Evolutionary conservation across 2,888 invertebrate species (phyloP).

Genomic region (Sthenelais limicola): DNA sequence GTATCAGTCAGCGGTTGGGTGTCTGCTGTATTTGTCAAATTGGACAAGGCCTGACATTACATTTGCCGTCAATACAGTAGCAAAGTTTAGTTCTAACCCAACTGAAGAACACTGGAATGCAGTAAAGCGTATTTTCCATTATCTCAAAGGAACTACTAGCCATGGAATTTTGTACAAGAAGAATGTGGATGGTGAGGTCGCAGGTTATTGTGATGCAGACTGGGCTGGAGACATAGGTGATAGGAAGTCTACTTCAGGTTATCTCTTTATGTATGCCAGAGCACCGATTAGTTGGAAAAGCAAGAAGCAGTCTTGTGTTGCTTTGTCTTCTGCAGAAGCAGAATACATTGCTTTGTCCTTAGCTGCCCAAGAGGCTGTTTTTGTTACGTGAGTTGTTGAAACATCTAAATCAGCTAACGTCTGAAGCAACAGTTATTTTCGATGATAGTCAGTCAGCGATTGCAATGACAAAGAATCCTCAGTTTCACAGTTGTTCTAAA

Average conservation of each 20-base stretch:
- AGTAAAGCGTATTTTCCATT: slow-evolving; percentile 32
- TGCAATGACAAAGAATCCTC: slow-evolving; percentile 46
- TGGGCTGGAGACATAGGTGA: slow-evolving; percentile 25
- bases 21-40: slow-evolving; percentile 43
- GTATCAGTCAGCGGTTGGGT: slow-evolving; percentile 43
- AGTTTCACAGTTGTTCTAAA: slow-evolving; percentile 50
- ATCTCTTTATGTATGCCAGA: too few relatives aligned
- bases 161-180: slow-evolving; percentile 18
- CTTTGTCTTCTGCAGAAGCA: slow-evolving; percentile 65
- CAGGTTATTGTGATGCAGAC: slow-evolving; percentile 20
- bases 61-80: slow-evolving; percentile 40
- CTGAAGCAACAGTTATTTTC: slow-evolving; percentile 14
- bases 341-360: slow-evolving; percentile 62
- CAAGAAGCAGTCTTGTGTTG: slow-evolving; percentile 53
- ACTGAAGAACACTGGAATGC: slow-evolving; percentile 37
- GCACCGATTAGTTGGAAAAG: slow-evolving; percentile 46
- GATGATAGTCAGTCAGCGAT: slow-evolving; percentile 53
- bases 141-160: slow-evolving; percentile 32
- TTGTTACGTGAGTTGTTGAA: too few relatives aligned
- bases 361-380: slow-evolving; percentile 50
- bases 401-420: slow-evolving; percentile 32
- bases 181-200: not conserved
- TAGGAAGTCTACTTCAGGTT: slow-evolving; percentile 26
- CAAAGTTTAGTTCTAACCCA: slow-evolving; percentile 49
- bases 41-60: slow-evolving; percentile 45